Evolutionary conservation across 2,888 invertebrate species (phyloP).

Genomic region (Quadriops clusia): DNA sequence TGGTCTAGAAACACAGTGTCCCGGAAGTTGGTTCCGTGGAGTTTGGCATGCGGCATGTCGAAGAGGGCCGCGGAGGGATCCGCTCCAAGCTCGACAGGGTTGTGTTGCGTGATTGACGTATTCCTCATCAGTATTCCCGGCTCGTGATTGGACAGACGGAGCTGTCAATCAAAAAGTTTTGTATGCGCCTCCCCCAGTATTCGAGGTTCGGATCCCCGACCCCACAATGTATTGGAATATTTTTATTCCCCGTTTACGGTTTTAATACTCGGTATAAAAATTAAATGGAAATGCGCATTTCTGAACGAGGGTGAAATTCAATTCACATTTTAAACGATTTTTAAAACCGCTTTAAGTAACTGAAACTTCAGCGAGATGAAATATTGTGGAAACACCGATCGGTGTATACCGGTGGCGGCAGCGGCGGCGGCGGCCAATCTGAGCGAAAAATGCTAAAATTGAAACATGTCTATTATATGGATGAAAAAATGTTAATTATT

Average conservation of each 20-base stretch:
- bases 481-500: no score
- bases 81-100: constrained; percentile 20
- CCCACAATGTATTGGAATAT: constrained; percentile 35
- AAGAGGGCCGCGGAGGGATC: constrained; percentile 15
- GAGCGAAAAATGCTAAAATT: no score
- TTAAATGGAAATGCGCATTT: constrained; percentile 33
- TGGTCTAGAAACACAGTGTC: constrained; percentile 2
- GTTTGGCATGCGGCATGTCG: constrained; percentile 12
- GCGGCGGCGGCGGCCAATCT: no score
- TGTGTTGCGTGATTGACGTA: constrained; percentile 53
- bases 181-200: constrained; percentile 33
- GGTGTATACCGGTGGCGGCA: no score
- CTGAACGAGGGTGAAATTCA: constrained; percentile 30
- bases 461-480: no score
- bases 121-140: constrained; percentile 60
- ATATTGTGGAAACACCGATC: constrained; percentile 13
- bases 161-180: constrained; percentile 66
- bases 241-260: constrained; percentile 33
- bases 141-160: constrained; percentile 66
- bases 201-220: constrained; percentile 5
- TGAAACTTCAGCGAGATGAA: constrained; percentile 13
- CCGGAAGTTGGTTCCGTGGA: constrained; percentile 9
- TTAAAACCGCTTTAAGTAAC: constrained; percentile 32
- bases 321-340: constrained; percentile 37
- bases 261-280: constrained; percentile 36